Evolutionary conservation across 2,888 invertebrate species (phyloP).

Genomic region (Lottia scabra): DNA sequence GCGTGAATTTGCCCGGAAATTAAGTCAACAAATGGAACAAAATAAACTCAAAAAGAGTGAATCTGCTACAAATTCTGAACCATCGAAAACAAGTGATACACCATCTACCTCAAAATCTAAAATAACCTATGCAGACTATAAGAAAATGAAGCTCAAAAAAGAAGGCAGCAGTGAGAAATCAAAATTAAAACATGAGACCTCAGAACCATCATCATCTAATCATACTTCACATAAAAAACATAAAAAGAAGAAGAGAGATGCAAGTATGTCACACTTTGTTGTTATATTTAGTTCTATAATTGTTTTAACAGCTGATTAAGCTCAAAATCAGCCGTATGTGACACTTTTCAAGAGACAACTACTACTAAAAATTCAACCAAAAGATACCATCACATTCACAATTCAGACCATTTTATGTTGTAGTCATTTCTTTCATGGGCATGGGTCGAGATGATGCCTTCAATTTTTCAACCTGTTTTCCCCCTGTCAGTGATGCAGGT

Average conservation of each 20-base stretch:
- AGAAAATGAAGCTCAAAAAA: slow-evolving; percentile 1
- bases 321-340: too few relatives aligned
- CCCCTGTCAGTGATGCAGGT: too few relatives aligned
- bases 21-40: slow-evolving; percentile 65
- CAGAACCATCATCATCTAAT: neutral
- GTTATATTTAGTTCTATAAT: neutral
- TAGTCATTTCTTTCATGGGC: too few relatives aligned
- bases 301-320: neutral
- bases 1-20: slow-evolving; percentile 58
- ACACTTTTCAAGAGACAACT: too few relatives aligned
- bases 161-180: neutral
- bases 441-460: too few relatives aligned
- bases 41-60: slow-evolving; percentile 32
- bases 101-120: neutral
- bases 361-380: too few relatives aligned
- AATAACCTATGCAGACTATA: neutral
- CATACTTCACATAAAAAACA: neutral
- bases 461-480: too few relatives aligned
- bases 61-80: slow-evolving; percentile 2
- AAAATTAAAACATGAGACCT: neutral
- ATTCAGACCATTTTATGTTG: too few relatives aligned
- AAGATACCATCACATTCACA: too few relatives aligned
- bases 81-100: neutral
- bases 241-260: slow-evolving; percentile 8
- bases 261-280: neutral